phyloP scores from a whole-genome alignment of 2,113 vertebrate genomes.

The Muscicapa adusta region DNA sequence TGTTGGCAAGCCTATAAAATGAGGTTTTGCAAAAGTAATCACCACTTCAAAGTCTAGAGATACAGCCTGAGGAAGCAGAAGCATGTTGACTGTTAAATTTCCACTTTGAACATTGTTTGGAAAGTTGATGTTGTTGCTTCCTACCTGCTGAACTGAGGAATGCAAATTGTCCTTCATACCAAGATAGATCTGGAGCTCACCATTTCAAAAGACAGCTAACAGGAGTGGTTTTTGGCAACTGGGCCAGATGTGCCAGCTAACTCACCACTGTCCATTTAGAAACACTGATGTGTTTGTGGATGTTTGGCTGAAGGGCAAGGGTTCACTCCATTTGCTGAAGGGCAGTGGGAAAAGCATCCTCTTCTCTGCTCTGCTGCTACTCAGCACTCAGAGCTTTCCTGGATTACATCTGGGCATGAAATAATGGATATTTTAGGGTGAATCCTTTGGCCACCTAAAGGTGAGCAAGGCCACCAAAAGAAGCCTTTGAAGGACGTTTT shows the following conservation, averaged over 20 bases:
- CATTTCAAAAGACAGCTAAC: background rate
- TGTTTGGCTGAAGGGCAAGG: background rate
- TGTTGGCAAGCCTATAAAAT: constrained; percentile 38
- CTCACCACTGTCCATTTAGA: fast-evolving
- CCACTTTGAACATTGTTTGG: background rate
- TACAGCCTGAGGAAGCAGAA: constrained; percentile 19
- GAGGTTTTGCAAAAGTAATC: constrained; percentile 30
- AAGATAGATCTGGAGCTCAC: background rate
- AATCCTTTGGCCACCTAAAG: background rate
- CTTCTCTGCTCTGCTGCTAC: background rate
- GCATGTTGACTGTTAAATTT: background rate
- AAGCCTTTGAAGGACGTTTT: background rate
- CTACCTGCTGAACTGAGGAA: background rate
- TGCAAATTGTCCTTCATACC: background rate
- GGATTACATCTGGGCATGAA: background rate
- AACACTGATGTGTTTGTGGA: fast-evolving
- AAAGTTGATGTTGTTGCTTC: background rate
- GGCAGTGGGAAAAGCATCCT: background rate
- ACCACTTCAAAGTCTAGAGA: constrained; percentile 36
- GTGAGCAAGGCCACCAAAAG: background rate
- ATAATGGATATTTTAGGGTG: background rate
- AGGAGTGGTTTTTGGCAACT: background rate
- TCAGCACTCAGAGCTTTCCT: background rate
- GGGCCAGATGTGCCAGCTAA: background rate
- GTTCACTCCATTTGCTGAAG: background rate